phyloP scores from a whole-genome alignment of 2,888 invertebrate genomes.

The Melanargia galathea region DNA sequence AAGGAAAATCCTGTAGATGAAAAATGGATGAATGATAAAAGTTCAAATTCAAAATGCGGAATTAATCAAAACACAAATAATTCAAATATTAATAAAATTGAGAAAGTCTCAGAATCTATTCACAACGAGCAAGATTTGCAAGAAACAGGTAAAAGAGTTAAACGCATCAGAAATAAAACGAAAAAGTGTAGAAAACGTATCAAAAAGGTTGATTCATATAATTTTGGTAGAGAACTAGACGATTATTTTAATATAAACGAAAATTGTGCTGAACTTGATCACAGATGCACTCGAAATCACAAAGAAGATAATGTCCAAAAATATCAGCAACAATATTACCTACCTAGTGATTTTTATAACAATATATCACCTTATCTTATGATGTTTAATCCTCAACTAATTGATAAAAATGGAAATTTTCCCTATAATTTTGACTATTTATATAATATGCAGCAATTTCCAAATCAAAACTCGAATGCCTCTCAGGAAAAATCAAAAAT shows the following conservation, averaged over 20 bases:
- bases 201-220: background rate
- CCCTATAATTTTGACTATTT: slow-evolving; percentile 44
- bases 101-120: background rate
- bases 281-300: slow-evolving; percentile 30
- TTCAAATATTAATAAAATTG: background rate
- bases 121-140: background rate
- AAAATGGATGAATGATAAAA: background rate
- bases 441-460: slow-evolving; percentile 38
- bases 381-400: slow-evolving; percentile 10
- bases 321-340: slow-evolving; percentile 18
- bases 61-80: background rate
- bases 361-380: slow-evolving; percentile 31
- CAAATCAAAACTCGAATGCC: slow-evolving; percentile 23
- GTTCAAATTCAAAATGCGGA: background rate
- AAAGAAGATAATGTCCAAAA: slow-evolving; percentile 15
- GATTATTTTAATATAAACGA: slow-evolving; percentile 36
- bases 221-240: slow-evolving; percentile 1
- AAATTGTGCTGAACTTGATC: slow-evolving; percentile 35
- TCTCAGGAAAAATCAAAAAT: slow-evolving; percentile 33
- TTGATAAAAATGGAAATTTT: slow-evolving; percentile 25
- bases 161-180: background rate
- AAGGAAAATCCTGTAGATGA: background rate
- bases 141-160: background rate
- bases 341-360: slow-evolving; percentile 30
- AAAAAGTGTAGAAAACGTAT: background rate